phyloP scores from a whole-genome alignment of 2,797 vertebrate genomes.

The Oceanodroma leucorhoa region DNA sequence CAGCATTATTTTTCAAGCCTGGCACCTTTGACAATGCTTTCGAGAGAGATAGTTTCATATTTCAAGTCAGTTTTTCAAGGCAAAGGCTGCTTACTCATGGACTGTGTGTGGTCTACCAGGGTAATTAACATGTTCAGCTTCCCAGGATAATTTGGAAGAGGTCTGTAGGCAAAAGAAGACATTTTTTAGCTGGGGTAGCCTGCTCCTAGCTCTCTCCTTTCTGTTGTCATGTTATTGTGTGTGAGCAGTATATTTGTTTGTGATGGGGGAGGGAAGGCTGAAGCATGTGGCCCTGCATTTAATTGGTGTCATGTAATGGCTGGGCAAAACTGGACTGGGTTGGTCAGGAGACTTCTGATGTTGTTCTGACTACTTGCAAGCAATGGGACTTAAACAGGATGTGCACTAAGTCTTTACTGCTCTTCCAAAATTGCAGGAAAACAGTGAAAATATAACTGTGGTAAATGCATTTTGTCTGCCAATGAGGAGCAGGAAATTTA shows the following conservation, averaged over 20 bases:
- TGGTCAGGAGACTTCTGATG: background rate
- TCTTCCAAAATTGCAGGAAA: background rate
- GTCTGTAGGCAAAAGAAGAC: background rate
- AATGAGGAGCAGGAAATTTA: background rate
- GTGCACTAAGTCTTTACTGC: background rate
- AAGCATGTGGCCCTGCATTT: background rate
- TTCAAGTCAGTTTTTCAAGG: constrained; percentile 1
- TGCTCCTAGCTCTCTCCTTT: background rate
- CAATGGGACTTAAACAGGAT: background rate
- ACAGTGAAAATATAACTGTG: background rate
- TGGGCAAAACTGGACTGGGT: background rate
- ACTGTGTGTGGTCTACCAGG: constrained; percentile 27
- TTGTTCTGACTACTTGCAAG: background rate
- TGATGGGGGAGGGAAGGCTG: background rate
- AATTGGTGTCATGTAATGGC: background rate
- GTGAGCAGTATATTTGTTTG: background rate
- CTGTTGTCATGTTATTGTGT: background rate
- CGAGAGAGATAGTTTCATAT: background rate
- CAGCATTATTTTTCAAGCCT: constrained; percentile 2
- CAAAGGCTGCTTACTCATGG: background rate
- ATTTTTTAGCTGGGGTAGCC: background rate
- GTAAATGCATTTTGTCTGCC: background rate
- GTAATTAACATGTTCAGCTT: constrained; percentile 31
- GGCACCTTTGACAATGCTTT: background rate
- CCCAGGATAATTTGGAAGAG: background rate